Conservation (phyloP, 2,888 invertebrate genomes). For the Iphiclides podalirius region DNA sequence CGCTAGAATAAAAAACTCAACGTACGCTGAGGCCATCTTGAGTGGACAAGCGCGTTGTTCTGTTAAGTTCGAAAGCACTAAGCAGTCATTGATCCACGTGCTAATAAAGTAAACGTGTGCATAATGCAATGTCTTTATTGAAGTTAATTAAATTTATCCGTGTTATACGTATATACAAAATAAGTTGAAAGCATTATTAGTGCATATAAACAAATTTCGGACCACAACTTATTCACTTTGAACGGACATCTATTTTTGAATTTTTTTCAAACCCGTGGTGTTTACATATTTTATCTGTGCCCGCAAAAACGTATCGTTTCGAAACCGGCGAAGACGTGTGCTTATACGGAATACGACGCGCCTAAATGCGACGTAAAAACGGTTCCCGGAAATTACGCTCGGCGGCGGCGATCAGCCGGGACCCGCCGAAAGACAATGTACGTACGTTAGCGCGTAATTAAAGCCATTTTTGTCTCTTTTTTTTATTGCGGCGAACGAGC, state of each 20-base stretch:
- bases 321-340: no score
- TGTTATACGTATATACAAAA: no score
- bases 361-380: conserved; percentile 23
- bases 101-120: conserved; percentile 10
- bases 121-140: background rate
- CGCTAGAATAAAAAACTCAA: background rate
- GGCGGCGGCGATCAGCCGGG: background rate
- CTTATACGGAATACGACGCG: background rate
- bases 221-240: no score
- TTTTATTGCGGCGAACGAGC: conserved; percentile 9
- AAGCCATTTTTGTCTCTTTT: background rate
- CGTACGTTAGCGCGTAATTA: conserved; percentile 16
- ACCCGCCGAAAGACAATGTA: conserved; percentile 9
- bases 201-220: no score
- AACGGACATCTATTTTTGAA: no score
- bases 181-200: no score
- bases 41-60: background rate
- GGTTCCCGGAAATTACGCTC: conserved; percentile 17
- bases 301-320: background rate
- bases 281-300: conserved; percentile 1
- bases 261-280: background rate
- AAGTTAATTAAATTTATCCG: background rate
- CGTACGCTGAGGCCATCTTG: background rate
- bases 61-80: background rate
- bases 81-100: conserved; percentile 22